phyloP scores from a whole-genome alignment of 2,113 vertebrate species.

The Notothenia rossii region DNA sequence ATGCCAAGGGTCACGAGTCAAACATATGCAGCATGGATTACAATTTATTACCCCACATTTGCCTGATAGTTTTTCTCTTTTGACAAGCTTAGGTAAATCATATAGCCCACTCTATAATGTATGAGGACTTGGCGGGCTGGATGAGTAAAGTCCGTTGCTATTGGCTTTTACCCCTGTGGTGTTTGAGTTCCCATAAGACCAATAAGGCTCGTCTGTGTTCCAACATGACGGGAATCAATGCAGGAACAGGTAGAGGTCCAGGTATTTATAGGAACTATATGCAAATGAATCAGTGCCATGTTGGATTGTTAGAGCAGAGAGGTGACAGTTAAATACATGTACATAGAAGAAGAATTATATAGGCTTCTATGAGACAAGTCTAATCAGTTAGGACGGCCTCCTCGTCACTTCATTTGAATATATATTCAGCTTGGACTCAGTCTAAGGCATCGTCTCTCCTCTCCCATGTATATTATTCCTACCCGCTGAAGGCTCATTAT shows the following conservation, averaged over 20 bases:
- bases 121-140: conserved; percentile 84
- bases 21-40: conserved; percentile 92
- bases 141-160: conserved; percentile 82
- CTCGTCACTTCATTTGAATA: conserved; percentile 90
- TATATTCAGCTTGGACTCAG: conserved; percentile 80
- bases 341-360: conserved; percentile 82
- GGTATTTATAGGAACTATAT: conserved; percentile 89
- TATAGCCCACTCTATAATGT: conserved; percentile 90
- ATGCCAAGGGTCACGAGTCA: conserved; percentile 95
- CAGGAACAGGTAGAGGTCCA: conserved; percentile 82
- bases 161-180: conserved; percentile 84
- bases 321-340: conserved; percentile 87
- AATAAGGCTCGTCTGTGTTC: conserved; percentile 78
- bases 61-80: conserved; percentile 93
- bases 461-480: conserved; percentile 89
- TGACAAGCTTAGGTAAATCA: conserved; percentile 97
- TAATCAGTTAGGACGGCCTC: conserved; percentile 85
- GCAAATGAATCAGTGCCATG: conserved; percentile 84
- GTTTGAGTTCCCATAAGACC: conserved; percentile 86
- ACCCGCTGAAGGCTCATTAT: conserved; percentile 93
- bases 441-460: conserved; percentile 79
- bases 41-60: conserved; percentile 95
- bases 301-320: conserved; percentile 84
- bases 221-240: conserved; percentile 75
- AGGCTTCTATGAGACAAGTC: conserved; percentile 81